Evolutionary conservation across 2,888 invertebrate species (phyloP).

Genomic region (Andrena chrysosceles): DNA sequence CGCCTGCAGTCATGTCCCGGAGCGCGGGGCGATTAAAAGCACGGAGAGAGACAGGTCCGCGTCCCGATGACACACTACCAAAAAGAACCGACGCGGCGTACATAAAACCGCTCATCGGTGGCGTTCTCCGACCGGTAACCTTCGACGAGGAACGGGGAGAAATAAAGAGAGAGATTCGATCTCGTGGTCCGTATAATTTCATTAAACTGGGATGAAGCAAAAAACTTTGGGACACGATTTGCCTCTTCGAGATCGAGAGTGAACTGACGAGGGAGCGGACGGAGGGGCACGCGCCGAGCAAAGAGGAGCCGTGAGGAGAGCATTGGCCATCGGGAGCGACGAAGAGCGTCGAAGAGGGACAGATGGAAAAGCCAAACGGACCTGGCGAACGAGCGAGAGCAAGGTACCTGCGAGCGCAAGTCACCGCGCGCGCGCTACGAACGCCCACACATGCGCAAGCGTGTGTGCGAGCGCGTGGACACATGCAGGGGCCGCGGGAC

Average conservation of each 20-base stretch:
- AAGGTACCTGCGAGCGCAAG: constrained; percentile 57
- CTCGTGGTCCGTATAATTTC: constrained; percentile 65
- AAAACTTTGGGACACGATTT: constrained; percentile 67
- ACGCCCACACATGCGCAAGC: neutral
- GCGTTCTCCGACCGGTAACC: constrained; percentile 45
- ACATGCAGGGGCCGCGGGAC: constrained; percentile 17
- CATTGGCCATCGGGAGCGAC: constrained; percentile 2
- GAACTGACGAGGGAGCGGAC: constrained; percentile 60
- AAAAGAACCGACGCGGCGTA: constrained; percentile 31
- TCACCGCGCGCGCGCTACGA: constrained; percentile 51
- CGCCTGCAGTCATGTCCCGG: constrained; percentile 3
- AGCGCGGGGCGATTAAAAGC: constrained; percentile 43
- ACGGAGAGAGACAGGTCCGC: constrained; percentile 26
- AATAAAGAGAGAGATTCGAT: constrained; percentile 35
- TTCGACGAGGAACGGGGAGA: constrained; percentile 7
- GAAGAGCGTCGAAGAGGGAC: constrained; percentile 21
- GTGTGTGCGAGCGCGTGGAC: constrained; percentile 7
- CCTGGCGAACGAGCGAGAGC: constrained; percentile 39
- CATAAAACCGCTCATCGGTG: constrained; percentile 32
- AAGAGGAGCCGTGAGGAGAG: constrained; percentile 13
- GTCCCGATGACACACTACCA: constrained; percentile 50
- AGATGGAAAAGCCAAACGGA: constrained; percentile 30
- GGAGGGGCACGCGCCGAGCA: constrained; percentile 13
- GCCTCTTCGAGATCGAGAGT: constrained; percentile 78
- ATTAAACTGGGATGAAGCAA: constrained; percentile 64